Percentiles rank a stretch among this genome's conserved stretches.
Conservation (phyloP, 1,140 invertebrate genomes). For the Drosophila gunungcola region DNA sequence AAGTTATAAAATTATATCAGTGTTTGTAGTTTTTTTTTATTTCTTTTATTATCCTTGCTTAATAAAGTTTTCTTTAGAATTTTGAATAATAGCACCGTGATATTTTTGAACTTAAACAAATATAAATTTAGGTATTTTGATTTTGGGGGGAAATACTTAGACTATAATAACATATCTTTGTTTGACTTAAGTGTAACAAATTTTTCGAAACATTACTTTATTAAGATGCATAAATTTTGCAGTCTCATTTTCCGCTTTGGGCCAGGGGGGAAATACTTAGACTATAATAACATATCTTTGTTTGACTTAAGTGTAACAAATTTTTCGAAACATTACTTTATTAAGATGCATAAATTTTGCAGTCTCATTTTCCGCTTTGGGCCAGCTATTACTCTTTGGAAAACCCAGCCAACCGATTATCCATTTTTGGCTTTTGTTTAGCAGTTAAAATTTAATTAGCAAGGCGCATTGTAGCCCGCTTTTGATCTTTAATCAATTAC, state of each 20-base stretch:
- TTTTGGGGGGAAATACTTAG: not conserved
- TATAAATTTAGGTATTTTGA: too few species aligned
- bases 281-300: too few species aligned
- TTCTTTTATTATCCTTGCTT: too few species aligned
- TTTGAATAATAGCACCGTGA: too few species aligned
- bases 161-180: too few species aligned
- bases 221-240: constrained; percentile 9
- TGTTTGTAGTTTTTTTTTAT: too few species aligned
- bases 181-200: too few species aligned
- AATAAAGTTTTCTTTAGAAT: too few species aligned
- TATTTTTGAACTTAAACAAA: too few species aligned
- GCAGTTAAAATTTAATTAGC: constrained; percentile 67
- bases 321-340: not conserved
- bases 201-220: not conserved
- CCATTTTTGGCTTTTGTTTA: constrained; percentile 47
- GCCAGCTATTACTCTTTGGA: constrained; percentile 29
- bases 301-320: too few species aligned
- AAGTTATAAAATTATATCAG: too few species aligned
- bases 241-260: constrained; percentile 15
- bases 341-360: constrained; percentile 7
- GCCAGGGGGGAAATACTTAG: not conserved
- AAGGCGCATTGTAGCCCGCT: constrained; percentile 38
- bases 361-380: constrained; percentile 16
- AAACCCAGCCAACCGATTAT: constrained; percentile 46
- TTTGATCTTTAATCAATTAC: constrained; percentile 60